These are phyloP conservation scores for Seira ritae DNA, from an alignment of 2,888 invertebrate genomes.

Conservation along the genomic window DNA sequence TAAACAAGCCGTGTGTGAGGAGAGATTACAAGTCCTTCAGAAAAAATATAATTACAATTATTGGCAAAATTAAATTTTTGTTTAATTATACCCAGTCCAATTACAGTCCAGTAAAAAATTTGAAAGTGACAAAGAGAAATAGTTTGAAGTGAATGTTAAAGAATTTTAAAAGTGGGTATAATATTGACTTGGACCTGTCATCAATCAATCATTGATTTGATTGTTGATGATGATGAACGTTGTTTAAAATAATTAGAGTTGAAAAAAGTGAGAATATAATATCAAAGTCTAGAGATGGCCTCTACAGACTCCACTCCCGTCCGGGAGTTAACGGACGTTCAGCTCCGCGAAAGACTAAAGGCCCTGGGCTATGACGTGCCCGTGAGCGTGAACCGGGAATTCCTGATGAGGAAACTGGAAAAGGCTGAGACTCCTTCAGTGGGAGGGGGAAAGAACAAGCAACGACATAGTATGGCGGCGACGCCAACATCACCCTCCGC, in stretches of 20 bases:
- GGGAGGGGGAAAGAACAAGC: not conserved
- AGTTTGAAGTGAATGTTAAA: not conserved
- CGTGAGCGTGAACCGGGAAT: conserved; percentile 79
- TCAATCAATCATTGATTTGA: too few relatives aligned
- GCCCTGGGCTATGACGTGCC: conserved; percentile 88
- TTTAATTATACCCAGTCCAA: not conserved
- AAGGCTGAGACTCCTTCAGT: conserved; percentile 36
- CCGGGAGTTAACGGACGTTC: conserved; percentile 80
- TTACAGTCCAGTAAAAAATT: not conserved
- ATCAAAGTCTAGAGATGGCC: conserved; percentile 30
- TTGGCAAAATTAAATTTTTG: not conserved
- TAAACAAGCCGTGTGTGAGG: conserved; percentile 37
- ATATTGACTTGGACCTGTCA: too few relatives aligned
- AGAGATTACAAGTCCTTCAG: not conserved
- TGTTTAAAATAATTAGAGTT: too few relatives aligned
- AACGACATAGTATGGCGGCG: conserved; percentile 43
- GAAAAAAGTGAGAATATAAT: not conserved
- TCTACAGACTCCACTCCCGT: conserved; percentile 39
- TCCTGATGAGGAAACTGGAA: conserved; percentile 66
- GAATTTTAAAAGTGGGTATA: not conserved
- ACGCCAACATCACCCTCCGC: not conserved
- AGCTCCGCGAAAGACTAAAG: conserved; percentile 84
- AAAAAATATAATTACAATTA: not conserved
- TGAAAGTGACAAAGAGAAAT: not conserved
- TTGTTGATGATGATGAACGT: too few relatives aligned